Evolutionary conservation across 2,888 invertebrate genomes (phyloP).

Genomic region (Pimpla rufipes): DNA sequence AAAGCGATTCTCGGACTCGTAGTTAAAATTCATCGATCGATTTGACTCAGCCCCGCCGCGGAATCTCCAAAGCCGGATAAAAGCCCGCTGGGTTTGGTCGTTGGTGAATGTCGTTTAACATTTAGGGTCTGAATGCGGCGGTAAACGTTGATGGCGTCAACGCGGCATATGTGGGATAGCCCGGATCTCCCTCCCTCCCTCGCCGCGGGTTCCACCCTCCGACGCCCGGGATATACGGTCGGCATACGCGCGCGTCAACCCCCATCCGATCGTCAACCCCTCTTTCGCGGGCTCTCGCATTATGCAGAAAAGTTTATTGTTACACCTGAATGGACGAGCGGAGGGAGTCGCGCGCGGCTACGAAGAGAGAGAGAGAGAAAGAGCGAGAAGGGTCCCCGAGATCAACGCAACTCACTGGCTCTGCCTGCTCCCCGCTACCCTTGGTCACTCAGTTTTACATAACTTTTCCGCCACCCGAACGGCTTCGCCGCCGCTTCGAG

Average conservation of each 20-base stretch:
- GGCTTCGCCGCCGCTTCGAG: neutral
- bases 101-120: constrained; percentile 60
- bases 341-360: constrained; percentile 63
- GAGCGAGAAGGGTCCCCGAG: constrained; percentile 26
- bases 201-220: constrained; percentile 50
- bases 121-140: constrained; percentile 61
- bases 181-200: constrained; percentile 60
- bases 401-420: neutral
- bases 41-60: constrained; percentile 21
- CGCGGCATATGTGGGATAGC: constrained; percentile 62
- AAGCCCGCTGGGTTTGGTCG: constrained; percentile 35
- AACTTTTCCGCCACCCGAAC: constrained; percentile 19
- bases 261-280: constrained; percentile 55
- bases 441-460: constrained; percentile 60
- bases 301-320: constrained; percentile 80
- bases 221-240: constrained; percentile 31
- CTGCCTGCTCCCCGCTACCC: neutral
- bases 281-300: constrained; percentile 72
- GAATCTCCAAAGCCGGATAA: constrained; percentile 59
- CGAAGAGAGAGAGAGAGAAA: constrained; percentile 35
- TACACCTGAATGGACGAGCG: constrained; percentile 73
- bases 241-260: constrained; percentile 31
- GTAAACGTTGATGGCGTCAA: constrained; percentile 62
- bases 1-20: neutral
- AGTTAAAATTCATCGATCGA: constrained; percentile 62